These are phyloP conservation scores for Sphenopsis melanotis DNA, from an alignment of 2,797 vertebrate genomes.

Conservation along the genomic window DNA sequence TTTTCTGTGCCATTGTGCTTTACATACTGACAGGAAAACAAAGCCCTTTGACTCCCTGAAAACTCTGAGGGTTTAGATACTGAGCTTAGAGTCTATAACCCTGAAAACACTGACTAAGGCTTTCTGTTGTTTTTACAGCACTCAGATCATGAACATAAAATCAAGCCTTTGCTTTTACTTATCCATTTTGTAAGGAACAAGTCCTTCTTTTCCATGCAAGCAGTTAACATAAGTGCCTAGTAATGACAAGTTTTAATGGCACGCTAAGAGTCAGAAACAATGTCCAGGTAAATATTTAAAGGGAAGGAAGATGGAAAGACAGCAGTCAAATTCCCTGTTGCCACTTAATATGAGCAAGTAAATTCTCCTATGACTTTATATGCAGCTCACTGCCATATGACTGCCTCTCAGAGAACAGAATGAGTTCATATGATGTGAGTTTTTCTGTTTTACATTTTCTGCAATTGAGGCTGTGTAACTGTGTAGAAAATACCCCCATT, in stretches of 20 bases:
- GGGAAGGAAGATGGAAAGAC: background rate
- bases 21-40: background rate
- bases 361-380: background rate
- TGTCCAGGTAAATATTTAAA: background rate
- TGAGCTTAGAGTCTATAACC: background rate
- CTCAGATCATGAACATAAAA: background rate
- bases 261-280: background rate
- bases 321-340: background rate
- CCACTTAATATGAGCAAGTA: background rate
- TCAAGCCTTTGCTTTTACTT: background rate
- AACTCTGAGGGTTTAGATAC: background rate
- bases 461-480: background rate
- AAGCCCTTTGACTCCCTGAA: background rate
- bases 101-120: background rate
- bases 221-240: background rate
- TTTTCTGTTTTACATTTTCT: constrained; percentile 3
- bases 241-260: background rate
- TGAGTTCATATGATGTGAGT: background rate
- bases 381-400: background rate
- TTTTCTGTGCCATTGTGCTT: background rate
- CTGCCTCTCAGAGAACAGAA: background rate
- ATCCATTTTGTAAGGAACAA: background rate
- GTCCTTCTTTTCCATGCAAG: background rate
- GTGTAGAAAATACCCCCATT: background rate
- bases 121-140: background rate